These are phyloP conservation scores for Cosmopolites sordidus DNA, from an alignment of 2,888 invertebrate species.

Conservation along the genomic window DNA sequence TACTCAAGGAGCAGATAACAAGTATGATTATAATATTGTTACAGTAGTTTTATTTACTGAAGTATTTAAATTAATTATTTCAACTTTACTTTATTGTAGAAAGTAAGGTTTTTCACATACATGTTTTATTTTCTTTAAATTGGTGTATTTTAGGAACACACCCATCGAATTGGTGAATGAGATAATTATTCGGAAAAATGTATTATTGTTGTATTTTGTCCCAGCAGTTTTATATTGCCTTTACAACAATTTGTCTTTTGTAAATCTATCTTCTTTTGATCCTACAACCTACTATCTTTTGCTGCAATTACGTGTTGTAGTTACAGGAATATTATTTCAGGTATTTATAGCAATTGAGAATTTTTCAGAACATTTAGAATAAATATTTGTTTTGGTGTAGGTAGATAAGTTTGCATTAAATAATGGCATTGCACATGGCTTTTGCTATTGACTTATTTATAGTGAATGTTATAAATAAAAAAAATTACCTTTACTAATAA, in stretches of 20 bases:
- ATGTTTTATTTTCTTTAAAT: not conserved
- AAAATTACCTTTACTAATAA: no score
- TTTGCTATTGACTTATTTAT: no score
- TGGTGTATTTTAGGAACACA: conserved; percentile 53
- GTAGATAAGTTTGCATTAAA: no score
- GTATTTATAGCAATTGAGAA: no score
- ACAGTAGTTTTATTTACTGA: conserved; percentile 87
- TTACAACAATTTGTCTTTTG: conserved; percentile 90
- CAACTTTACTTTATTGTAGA: conserved; percentile 65
- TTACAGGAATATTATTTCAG: conserved; percentile 90
- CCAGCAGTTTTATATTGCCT: conserved; percentile 89
- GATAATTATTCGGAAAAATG: conserved; percentile 57
- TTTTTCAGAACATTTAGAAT: no score
- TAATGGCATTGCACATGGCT: no score
- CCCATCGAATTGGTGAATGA: conserved; percentile 55
- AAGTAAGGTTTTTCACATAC: no score
- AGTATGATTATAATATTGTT: conserved; percentile 82
- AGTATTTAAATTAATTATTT: conserved; percentile 74
- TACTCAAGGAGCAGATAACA: conserved; percentile 75
- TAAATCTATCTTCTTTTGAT: conserved; percentile 86
- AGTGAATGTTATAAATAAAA: no score
- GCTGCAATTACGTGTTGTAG: conserved; percentile 85
- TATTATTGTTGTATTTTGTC: conserved; percentile 78
- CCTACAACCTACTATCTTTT: conserved; percentile 91
- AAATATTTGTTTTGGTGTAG: no score